Percentiles rank a stretch among this genome's conserved stretches.
These are phyloP conservation scores for Heptranchias perlo DNA, from an alignment of 2,113 vertebrate species.

Conservation along the genomic window DNA sequence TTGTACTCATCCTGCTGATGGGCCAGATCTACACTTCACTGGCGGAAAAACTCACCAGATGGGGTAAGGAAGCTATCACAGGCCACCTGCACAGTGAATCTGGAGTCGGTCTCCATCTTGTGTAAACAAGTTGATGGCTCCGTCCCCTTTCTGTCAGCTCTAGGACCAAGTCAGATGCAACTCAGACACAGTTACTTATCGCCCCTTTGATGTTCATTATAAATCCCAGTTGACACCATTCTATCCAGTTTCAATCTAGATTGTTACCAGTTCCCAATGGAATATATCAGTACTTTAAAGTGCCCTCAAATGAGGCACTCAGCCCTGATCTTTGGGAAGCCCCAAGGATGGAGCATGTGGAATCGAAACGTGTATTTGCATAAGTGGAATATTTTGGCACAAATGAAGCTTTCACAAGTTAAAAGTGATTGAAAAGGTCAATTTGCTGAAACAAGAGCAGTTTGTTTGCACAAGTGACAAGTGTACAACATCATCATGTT, in stretches of 20 bases:
- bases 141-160: background rate
- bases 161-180: background rate
- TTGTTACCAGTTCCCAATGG: background rate
- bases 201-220: background rate
- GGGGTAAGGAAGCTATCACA: conserved; percentile 53
- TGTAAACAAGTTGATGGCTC: background rate
- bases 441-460: background rate
- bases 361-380: background rate
- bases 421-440: background rate
- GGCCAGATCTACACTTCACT: conserved; percentile 64
- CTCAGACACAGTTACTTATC: background rate
- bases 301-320: background rate
- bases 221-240: background rate
- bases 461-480: background rate
- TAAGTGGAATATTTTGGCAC: background rate
- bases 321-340: background rate
- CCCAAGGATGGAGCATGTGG: background rate
- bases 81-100: background rate
- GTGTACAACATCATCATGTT: background rate
- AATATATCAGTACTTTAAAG: background rate
- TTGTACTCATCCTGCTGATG: conserved; percentile 66
- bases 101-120: background rate
- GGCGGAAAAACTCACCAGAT: conserved; percentile 69
- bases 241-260: background rate
- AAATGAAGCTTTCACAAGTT: background rate